Base-by-base conservation (phyloP, 2,888 invertebrate genomes). In the Cheilosia scutellata region DNA sequence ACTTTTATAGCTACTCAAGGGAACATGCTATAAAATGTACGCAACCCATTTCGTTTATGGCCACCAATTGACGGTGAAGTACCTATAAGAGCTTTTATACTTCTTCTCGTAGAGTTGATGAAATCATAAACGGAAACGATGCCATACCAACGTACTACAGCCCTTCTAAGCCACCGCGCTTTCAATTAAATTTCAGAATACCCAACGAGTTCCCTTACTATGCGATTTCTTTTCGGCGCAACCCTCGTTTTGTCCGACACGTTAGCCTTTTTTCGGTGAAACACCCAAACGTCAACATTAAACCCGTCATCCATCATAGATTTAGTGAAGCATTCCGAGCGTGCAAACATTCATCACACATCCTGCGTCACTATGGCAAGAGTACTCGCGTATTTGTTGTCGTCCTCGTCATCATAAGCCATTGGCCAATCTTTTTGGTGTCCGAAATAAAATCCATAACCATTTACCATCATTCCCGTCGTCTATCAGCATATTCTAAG, bases 221-320 rank as follows among this genome's bases (percentile, higher is more conserved):
- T n/a, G n/a, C 20, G 27, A 11, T 33, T 63, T 27, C 37, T 11
- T 37, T 6, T 49, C 42, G 2, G n/a, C 13, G 20, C 5, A 9
- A 7, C 3, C 27, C 13, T 25, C 27, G 9, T 25, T 5, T 2
- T 51, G 25, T 25, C 33, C 11, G 33, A 33, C n/a, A 37, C 72
- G 42, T 49, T 60, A 47, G 72, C 53, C 74, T n/a, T 16, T 63
- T 68, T 80, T 62, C 20, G 58, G 65, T 29, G 57, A 82, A 55
- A 62, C 66, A 62, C 66, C 68, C 51, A 9, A 75, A 74, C 55
- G 74, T 83, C 78, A 83, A 78, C 83, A 78, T 74, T 66, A 79
- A 71, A 75, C 79, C 84, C 84, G 79, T 79, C 84, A 84, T 84
- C 84, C 79, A 80, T 84, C 84, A 84, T 55, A 70, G 78, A 84